phyloP scores from a whole-genome alignment of 2,797 vertebrate genomes.

The Linurgus olivaceus region DNA sequence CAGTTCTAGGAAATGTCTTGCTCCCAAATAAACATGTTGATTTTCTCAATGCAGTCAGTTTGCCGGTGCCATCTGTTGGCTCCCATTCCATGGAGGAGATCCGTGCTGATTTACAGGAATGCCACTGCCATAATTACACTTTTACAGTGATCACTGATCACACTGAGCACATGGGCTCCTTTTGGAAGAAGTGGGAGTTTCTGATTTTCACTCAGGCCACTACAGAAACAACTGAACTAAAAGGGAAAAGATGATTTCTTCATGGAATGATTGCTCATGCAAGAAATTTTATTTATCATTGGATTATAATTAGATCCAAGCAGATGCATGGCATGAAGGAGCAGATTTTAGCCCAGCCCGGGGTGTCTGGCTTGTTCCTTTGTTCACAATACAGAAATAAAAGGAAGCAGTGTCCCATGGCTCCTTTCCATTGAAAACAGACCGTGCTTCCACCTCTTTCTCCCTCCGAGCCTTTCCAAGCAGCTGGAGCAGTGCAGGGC shows the following conservation, averaged over 20 bases:
- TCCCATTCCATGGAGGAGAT: not conserved
- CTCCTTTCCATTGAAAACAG: not conserved
- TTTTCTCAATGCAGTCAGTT: not conserved
- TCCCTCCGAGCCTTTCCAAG: not conserved
- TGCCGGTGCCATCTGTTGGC: slow-evolving; percentile 44
- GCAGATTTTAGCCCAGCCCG: not conserved
- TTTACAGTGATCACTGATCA: not conserved
- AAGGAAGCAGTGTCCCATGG: not conserved
- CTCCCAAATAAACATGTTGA: not conserved
- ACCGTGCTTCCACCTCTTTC: not conserved
- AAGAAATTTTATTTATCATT: not conserved
- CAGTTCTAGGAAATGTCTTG: slow-evolving; percentile 13
- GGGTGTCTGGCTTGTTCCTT: not conserved
- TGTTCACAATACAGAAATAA: not conserved
- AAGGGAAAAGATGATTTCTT: not conserved
- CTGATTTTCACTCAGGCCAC: not conserved
- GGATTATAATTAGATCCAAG: not conserved
- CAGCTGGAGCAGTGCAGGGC: not conserved
- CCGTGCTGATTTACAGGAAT: not conserved
- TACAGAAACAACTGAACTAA: not conserved
- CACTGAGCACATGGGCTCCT: accelerated
- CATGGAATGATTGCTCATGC: not conserved
- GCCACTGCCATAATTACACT: not conserved
- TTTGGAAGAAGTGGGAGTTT: not conserved
- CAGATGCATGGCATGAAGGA: not conserved